Evolutionary conservation across 1,140 invertebrate genomes (phyloP).

Genomic region (Alviniconcha marisindica): DNA sequence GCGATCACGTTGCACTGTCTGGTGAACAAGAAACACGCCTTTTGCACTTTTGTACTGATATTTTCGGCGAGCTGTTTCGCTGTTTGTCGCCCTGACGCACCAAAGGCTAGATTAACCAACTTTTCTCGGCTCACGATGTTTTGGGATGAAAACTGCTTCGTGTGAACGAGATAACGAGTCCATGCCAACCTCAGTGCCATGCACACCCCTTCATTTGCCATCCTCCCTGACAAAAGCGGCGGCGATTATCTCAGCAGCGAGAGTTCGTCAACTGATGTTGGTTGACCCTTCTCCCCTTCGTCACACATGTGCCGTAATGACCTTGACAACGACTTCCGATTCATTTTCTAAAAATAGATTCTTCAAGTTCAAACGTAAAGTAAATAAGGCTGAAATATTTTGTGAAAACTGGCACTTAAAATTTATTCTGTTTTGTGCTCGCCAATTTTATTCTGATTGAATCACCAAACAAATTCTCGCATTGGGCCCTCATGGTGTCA

Average conservation of each 20-base stretch:
- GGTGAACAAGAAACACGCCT: slow-evolving; percentile 41
- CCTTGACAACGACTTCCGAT: slow-evolving; percentile 7
- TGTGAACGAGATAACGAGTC: neutral
- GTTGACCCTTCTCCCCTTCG: neutral
- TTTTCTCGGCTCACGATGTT: neutral
- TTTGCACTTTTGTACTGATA: slow-evolving; percentile 25
- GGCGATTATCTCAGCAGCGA: neutral
- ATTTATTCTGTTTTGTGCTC: no score
- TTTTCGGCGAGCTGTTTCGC: neutral
- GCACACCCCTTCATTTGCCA: neutral
- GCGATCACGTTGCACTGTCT: slow-evolving; percentile 68
- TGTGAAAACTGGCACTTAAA: no score
- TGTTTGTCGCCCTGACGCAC: neutral
- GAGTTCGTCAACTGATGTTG: neutral
- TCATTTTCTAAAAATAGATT: neutral
- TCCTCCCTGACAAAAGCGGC: neutral
- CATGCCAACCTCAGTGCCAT: neutral
- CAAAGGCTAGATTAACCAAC: neutral
- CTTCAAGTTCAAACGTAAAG: neutral
- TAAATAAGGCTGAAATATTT: no score
- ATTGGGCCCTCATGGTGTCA: no score
- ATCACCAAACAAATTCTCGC: no score
- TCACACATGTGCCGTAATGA: neutral
- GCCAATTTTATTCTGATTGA: no score
- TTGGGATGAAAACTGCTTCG: neutral